Evolutionary conservation across 2,113 vertebrate species (phyloP).

Genomic region (Festucalex cinctus): DNA sequence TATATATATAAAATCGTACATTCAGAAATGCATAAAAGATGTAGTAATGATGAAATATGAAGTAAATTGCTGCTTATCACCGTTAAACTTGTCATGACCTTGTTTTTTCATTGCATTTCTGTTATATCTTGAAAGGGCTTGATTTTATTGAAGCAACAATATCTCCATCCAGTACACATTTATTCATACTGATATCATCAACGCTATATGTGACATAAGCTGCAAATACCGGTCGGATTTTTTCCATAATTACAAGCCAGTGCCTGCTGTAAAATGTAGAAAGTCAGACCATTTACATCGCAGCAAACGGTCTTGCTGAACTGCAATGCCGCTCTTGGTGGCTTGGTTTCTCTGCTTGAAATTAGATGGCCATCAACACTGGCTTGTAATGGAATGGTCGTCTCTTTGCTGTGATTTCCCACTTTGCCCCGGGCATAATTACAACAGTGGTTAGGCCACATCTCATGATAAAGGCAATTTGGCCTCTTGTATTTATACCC

Average conservation of each 20-base stretch:
- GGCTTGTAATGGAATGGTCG: constrained; percentile 1
- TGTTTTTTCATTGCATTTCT: neutral
- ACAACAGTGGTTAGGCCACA: constrained; percentile 3
- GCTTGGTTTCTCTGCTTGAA: neutral
- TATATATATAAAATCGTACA: no score
- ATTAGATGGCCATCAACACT: neutral
- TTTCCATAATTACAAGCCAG: neutral
- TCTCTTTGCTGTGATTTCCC: constrained; percentile 9
- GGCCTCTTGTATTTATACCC: neutral
- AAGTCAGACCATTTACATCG: neutral
- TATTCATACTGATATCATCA: neutral
- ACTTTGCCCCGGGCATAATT: constrained; percentile 9
- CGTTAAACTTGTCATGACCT: neutral
- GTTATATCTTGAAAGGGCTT: neutral
- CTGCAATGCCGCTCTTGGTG: neutral
- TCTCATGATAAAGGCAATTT: constrained; percentile 4
- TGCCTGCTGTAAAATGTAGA: neutral
- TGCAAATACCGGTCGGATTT: neutral
- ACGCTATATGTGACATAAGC: neutral
- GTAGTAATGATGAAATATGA: neutral
- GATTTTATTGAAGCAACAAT: neutral
- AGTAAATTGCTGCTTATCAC: neutral
- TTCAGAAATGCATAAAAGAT: neutral
- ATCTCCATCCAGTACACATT: neutral
- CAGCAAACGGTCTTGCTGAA: neutral